Evolutionary conservation across 2,888 invertebrate species (phyloP).

Genomic region (Lithophane leautieri): DNA sequence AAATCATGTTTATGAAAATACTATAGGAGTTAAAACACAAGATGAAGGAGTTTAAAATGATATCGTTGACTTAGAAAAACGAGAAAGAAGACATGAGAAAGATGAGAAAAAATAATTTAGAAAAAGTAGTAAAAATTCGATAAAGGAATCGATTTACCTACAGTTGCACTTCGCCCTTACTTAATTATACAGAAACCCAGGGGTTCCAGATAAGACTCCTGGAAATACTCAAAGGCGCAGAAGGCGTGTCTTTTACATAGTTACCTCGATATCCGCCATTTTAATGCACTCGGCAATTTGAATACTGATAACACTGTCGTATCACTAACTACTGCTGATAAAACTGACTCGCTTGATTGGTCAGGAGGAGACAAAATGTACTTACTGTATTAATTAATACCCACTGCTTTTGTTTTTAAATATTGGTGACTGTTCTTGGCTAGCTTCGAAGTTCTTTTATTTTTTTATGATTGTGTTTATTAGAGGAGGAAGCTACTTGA

Average conservation of each 20-base stretch:
- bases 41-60: no score
- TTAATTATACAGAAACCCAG: constrained; percentile 28
- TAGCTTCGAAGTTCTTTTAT: neutral
- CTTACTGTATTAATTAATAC: constrained; percentile 30
- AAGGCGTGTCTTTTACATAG: constrained; percentile 75
- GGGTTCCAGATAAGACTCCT: constrained; percentile 47
- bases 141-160: neutral
- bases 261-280: constrained; percentile 82
- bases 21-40: neutral
- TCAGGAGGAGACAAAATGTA: constrained; percentile 36
- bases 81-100: no score
- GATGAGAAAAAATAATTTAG: neutral
- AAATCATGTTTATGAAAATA: neutral
- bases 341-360: constrained; percentile 74
- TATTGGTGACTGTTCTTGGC: neutral
- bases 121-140: neutral
- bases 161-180: neutral
- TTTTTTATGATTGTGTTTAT: neutral
- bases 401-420: constrained; percentile 24
- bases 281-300: constrained; percentile 76
- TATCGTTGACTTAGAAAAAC: neutral
- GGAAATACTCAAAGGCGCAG: constrained; percentile 55
- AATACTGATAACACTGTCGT: constrained; percentile 68
- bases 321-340: constrained; percentile 66
- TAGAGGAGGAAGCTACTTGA: no score